Percentiles rank a stretch among this genome's conserved stretches.
Evolutionary conservation across 1,140 invertebrate genomes (phyloP).

Genomic region (Drosophila bifasciata): DNA sequence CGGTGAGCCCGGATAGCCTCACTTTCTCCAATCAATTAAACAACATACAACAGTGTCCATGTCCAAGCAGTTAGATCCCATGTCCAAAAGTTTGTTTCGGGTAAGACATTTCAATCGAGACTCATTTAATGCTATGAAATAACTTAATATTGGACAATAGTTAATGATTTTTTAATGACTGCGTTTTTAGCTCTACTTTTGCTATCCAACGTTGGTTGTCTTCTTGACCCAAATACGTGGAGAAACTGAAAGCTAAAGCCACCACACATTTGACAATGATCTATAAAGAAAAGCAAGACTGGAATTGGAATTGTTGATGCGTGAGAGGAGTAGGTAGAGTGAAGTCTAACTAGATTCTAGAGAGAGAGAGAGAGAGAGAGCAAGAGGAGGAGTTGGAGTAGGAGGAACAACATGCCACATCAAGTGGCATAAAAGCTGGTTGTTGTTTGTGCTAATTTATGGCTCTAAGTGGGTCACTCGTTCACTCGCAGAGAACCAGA

Average conservation of each 20-base stretch:
- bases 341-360: slow-evolving; percentile 36
- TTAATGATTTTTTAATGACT: slow-evolving; percentile 74
- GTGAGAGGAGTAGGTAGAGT: slow-evolving; percentile 11
- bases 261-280: slow-evolving; percentile 53
- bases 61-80: slow-evolving; percentile 15
- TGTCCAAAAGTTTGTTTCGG: slow-evolving; percentile 22
- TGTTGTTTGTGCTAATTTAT: slow-evolving; percentile 71
- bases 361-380: slow-evolving; percentile 8
- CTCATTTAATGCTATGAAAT: slow-evolving; percentile 75
- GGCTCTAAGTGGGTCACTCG: slow-evolving; percentile 69
- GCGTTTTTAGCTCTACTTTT: slow-evolving; percentile 48
- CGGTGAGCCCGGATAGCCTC: slow-evolving; percentile 43
- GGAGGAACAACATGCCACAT: too few relatives aligned
- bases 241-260: slow-evolving; percentile 37
- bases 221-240: slow-evolving; percentile 66
- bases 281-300: slow-evolving; percentile 38
- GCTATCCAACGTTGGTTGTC: slow-evolving; percentile 3
- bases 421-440: slow-evolving; percentile 49
- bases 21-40: slow-evolving; percentile 81
- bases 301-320: slow-evolving; percentile 45
- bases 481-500: slow-evolving; percentile 27
- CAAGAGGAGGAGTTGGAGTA: too few relatives aligned
- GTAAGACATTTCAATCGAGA: slow-evolving; percentile 65
- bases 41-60: slow-evolving; percentile 59
- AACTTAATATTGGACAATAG: slow-evolving; percentile 80